Percentiles rank a stretch among this genome's conserved stretches.
Evolutionary conservation across 2,797 vertebrate species (phyloP).

Genomic region (Urophycis tenuis): DNA sequence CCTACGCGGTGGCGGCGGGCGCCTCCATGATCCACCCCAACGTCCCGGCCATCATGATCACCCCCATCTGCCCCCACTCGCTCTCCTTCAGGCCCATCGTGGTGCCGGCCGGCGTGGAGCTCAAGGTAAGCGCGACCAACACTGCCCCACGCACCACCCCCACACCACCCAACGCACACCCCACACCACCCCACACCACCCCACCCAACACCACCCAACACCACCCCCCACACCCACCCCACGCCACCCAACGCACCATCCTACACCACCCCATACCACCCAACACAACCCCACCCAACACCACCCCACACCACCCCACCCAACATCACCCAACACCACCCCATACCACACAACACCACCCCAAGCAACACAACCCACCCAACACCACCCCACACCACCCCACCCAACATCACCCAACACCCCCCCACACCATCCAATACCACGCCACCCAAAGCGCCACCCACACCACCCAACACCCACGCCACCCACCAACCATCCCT

Average conservation of each 20-base stretch:
- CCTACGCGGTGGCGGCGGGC: conserved; percentile 75
- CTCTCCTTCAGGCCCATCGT: conserved; percentile 81
- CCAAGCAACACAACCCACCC: too few species aligned
- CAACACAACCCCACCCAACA: too few species aligned
- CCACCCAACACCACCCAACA: too few species aligned
- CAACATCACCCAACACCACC: background rate
- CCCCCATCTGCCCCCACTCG: conserved; percentile 79
- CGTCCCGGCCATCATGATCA: conserved; percentile 80
- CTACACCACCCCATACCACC: too few species aligned
- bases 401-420: background rate
- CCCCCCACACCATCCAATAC: background rate
- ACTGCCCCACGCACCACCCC: background rate
- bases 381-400: background rate
- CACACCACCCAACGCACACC: too few species aligned
- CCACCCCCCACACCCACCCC: too few species aligned
- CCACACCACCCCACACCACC: background rate
- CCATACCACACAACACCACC: background rate
- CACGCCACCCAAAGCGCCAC: too few species aligned
- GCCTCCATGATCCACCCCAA: conserved; percentile 83
- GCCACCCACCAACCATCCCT: too few species aligned
- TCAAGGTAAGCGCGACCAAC: conserved; percentile 67
- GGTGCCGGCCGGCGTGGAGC: conserved; percentile 78
- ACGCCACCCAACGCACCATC: too few species aligned
- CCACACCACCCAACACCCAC: too few species aligned
- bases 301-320: too few species aligned